A percentile compares a stretch with the other conserved stretches of the same genome.
These are phyloP conservation scores for Ruditapes philippinarum DNA, from an alignment of 1,140 invertebrate genomes.

Conservation along the genomic window DNA sequence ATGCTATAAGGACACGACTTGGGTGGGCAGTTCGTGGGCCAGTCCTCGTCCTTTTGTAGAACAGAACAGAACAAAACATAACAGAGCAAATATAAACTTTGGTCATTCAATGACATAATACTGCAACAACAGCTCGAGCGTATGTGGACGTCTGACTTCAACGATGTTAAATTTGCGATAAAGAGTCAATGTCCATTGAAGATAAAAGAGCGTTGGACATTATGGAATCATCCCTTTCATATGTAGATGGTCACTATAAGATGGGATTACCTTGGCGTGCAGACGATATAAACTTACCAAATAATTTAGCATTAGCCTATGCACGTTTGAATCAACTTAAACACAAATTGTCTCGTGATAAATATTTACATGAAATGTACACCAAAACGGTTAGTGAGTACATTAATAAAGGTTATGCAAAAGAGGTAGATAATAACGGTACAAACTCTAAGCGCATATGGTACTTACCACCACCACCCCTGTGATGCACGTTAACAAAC, in stretches of 20 bases:
- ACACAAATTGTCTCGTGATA: neutral
- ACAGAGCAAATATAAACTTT: no score
- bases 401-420: constrained; percentile 10
- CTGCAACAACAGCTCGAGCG: neutral
- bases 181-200: neutral
- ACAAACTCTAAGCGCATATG: neutral
- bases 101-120: no score
- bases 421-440: neutral
- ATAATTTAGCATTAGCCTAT: neutral
- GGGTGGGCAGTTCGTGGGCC: no score
- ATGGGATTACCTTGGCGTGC: neutral
- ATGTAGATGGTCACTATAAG: neutral
- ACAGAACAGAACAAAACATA: no score
- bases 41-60: no score
- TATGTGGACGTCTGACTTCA: neutral
- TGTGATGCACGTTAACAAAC: constrained; percentile 26
- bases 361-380: neutral
- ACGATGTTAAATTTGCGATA: no score
- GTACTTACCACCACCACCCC: constrained; percentile 54
- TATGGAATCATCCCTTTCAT: neutral
- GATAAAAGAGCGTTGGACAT: neutral
- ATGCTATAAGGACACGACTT: no score
- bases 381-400: neutral
- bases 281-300: neutral
- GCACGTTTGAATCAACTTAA: constrained; percentile 6